Conservation (phyloP, 2,113 vertebrate genomes). For the Scartelaos histophorus region DNA sequence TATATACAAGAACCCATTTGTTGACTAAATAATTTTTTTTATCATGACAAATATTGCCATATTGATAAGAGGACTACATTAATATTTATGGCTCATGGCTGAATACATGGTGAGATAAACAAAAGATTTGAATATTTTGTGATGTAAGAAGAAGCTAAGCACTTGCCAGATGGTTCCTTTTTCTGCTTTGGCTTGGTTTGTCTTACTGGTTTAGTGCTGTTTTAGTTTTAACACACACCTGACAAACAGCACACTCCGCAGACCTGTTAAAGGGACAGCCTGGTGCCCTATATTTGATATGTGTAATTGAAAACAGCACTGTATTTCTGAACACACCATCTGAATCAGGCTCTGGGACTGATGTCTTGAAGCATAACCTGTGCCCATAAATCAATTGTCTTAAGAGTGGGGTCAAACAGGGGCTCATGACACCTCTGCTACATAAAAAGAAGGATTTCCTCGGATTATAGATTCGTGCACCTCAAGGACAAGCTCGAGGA, state of each 20-base stretch:
- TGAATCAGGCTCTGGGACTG: constrained; percentile 38
- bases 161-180: neutral
- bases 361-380: constrained; percentile 42
- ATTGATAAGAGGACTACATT: neutral
- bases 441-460: constrained; percentile 73
- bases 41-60: constrained; percentile 5
- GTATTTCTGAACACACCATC: constrained; percentile 39
- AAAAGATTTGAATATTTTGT: neutral
- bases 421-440: constrained; percentile 65
- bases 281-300: neutral
- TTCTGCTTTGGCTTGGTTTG: neutral
- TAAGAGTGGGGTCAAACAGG: constrained; percentile 64
- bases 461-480: constrained; percentile 73
- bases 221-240: neutral
- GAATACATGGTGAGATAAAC: neutral
- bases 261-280: neutral
- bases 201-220: neutral
- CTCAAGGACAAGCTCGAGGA: constrained; percentile 72
- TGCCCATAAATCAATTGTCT: constrained; percentile 67
- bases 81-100: neutral
- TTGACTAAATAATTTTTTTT: neutral
- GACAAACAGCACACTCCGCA: neutral
- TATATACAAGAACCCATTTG: constrained; percentile 8
- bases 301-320: constrained; percentile 12
- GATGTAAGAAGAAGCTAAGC: neutral